Percentiles rank a stretch among this genome's conserved stretches.
phyloP scores from a whole-genome alignment of 2,113 vertebrate genomes.

The Rhinopomastus cyanomelas region DNA sequence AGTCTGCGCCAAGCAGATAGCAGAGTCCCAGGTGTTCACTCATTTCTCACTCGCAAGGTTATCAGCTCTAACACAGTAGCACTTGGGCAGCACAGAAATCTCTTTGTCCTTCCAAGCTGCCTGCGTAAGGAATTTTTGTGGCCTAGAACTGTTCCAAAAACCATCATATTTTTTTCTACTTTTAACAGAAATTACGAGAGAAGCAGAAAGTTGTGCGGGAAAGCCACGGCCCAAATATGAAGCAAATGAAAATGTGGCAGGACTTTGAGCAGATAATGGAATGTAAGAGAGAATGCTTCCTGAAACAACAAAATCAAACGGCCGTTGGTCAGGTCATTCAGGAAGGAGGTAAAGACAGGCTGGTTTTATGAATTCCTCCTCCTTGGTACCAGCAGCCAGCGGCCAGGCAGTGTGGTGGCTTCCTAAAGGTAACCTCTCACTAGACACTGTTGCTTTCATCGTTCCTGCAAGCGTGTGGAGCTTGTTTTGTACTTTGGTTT shows the following conservation, averaged over 20 bases:
- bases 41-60: background rate
- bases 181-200: slow-evolving; percentile 88
- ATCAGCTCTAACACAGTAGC: background rate
- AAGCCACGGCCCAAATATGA: slow-evolving; percentile 89
- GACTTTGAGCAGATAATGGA: slow-evolving; percentile 90
- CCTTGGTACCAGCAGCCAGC: background rate
- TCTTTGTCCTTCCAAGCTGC: background rate
- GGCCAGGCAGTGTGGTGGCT: background rate
- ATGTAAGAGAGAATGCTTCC: slow-evolving; percentile 92
- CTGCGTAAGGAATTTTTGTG: background rate
- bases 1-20: background rate
- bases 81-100: background rate
- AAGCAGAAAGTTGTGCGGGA: slow-evolving; percentile 91
- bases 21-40: background rate
- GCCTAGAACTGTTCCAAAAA: background rate
- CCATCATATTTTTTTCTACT: background rate
- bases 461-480: background rate
- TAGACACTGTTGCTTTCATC: background rate
- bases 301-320: slow-evolving; percentile 84
- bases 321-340: slow-evolving; percentile 91
- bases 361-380: slow-evolving; percentile 80
- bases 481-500: background rate
- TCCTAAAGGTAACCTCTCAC: background rate
- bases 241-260: slow-evolving; percentile 95
- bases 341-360: slow-evolving; percentile 90